These are phyloP conservation scores for Chrysolina haemoptera DNA, from an alignment of 2,888 invertebrate species.

Conservation along the genomic window DNA sequence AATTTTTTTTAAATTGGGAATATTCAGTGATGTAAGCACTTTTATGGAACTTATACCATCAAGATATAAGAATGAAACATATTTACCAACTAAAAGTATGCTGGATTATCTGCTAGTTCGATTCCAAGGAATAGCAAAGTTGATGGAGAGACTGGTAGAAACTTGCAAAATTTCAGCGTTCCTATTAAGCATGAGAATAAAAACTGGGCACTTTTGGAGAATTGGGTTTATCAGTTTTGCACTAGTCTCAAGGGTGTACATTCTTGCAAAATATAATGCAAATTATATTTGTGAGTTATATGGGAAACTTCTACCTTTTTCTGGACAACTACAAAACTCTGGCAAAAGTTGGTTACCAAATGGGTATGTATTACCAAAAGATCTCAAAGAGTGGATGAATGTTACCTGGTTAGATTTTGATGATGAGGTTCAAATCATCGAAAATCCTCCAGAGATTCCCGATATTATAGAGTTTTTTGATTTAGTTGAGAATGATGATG, in stretches of 20 bases:
- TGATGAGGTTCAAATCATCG: conserved; percentile 54
- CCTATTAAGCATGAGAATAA: conserved; percentile 65
- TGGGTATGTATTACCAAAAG: conserved; percentile 64
- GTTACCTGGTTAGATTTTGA: conserved; percentile 65
- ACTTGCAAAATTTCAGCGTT: conserved; percentile 64
- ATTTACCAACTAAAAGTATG: conserved; percentile 70
- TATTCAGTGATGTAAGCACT: conserved; percentile 60
- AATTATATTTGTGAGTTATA: conserved; percentile 69
- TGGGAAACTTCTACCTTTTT: conserved; percentile 63
- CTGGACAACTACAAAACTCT: conserved; percentile 60
- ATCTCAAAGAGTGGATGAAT: conserved; percentile 69
- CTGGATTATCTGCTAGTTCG: conserved; percentile 69
- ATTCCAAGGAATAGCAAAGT: conserved; percentile 70
- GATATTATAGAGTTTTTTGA: conserved; percentile 52
- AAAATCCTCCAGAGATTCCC: conserved; percentile 47
- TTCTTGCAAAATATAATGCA: conserved; percentile 64
- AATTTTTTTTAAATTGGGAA: conserved; percentile 66
- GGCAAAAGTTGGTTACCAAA: conserved; percentile 67
- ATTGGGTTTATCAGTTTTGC: conserved; percentile 66
- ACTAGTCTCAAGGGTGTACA: conserved; percentile 69
- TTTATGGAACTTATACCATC: conserved; percentile 55
- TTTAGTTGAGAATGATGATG: conserved; percentile 56
- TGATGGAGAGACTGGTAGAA: conserved; percentile 68
- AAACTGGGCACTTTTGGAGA: conserved; percentile 70
- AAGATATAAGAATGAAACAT: conserved; percentile 47